Percentiles rank a stretch among this genome's conserved stretches.
These are phyloP conservation scores for Himalopsyche tibetana DNA, from an alignment of 2,888 invertebrate species.

Conservation along the genomic window DNA sequence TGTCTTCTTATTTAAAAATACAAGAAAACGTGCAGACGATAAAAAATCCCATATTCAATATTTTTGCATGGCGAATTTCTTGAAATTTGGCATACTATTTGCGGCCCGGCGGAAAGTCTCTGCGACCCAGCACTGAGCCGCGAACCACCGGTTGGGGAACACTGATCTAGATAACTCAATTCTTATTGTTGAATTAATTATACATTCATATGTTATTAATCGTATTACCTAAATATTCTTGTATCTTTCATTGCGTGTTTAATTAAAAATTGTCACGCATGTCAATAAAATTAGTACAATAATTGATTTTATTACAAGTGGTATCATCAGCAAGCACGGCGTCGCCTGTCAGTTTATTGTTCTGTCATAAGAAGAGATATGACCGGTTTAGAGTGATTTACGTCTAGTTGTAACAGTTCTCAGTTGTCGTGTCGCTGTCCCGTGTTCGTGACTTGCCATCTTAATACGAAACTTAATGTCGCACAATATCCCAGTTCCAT, in stretches of 20 bases:
- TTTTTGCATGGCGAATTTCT: constrained; percentile 36
- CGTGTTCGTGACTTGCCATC: constrained; percentile 27
- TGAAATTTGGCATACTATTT: constrained; percentile 44
- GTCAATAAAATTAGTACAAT: background rate
- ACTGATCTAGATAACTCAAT: background rate
- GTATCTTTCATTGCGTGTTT: background rate
- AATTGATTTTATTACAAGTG: background rate
- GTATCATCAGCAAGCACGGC: background rate
- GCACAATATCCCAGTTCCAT: background rate
- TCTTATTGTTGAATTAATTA: too few species aligned
- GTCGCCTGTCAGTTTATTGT: constrained; percentile 1
- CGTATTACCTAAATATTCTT: background rate
- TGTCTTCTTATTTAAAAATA: too few species aligned
- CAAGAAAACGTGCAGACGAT: too few species aligned
- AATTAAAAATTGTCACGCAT: background rate
- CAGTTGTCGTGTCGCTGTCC: background rate
- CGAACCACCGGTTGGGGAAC: constrained; percentile 18
- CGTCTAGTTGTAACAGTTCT: constrained; percentile 1
- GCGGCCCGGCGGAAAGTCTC: constrained; percentile 47
- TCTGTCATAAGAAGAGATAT: constrained; percentile 31
- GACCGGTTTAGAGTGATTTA: constrained; percentile 24
- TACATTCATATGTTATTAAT: too few species aligned
- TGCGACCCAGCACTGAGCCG: background rate
- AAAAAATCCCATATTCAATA: background rate
- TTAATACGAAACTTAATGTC: constrained; percentile 10